Conservation (phyloP, 2,797 vertebrate genomes). For the Cebuella pygmaea region DNA sequence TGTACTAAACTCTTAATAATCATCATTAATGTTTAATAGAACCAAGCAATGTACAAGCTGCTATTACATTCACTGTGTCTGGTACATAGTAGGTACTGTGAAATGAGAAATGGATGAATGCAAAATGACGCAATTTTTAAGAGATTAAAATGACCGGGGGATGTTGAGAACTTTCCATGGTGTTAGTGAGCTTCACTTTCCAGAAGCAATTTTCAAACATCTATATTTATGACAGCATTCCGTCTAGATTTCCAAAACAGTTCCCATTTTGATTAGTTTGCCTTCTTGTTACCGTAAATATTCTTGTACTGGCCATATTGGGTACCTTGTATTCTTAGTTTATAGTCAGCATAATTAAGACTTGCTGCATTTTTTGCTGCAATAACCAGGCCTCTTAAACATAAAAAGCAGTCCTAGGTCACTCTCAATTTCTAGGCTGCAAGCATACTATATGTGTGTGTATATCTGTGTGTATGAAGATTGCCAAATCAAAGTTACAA, state of each 20-base stretch:
- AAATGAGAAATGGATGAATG: background rate
- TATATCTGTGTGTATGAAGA: background rate
- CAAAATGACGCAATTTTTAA: background rate
- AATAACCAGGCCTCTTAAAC: background rate
- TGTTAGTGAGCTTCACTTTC: background rate
- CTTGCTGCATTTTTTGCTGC: background rate
- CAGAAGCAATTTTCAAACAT: background rate
- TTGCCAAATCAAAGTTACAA: background rate
- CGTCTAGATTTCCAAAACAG: slow-evolving; percentile 19
- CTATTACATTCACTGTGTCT: background rate
- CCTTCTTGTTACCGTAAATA: slow-evolving; percentile 19
- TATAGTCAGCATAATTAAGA: background rate
- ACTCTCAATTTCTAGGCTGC: background rate
- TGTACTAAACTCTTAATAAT: background rate
- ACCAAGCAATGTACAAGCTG: background rate
- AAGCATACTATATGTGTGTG: background rate
- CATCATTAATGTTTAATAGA: background rate
- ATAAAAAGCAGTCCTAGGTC: background rate
- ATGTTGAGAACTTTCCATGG: background rate
- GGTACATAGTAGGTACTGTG: background rate
- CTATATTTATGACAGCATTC: background rate
- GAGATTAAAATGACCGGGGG: background rate
- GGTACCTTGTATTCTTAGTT: background rate
- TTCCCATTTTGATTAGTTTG: slow-evolving; percentile 1
- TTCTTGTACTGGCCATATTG: background rate